phyloP scores from a whole-genome alignment of 2,888 invertebrate genomes.

The Dromius quadrimaculatus region DNA sequence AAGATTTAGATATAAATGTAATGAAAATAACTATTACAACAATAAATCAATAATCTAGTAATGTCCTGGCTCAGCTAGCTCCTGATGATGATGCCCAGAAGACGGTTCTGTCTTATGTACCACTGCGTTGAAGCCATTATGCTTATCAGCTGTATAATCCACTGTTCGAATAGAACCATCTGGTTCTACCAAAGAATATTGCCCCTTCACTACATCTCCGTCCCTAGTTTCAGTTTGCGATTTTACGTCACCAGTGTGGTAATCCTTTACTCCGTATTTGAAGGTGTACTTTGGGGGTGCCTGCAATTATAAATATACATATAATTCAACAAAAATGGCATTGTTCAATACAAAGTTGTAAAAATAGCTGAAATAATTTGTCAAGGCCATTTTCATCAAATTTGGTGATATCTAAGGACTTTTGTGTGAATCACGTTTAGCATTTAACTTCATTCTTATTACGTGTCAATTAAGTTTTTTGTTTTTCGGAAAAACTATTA shows the following conservation, averaged over 20 bases:
- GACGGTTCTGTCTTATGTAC: slow-evolving; percentile 60
- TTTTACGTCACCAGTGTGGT: slow-evolving; percentile 64
- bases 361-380: background rate
- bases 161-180: slow-evolving; percentile 65
- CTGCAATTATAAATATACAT: slow-evolving; percentile 55
- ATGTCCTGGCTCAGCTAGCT: slow-evolving; percentile 22
- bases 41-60: slow-evolving; percentile 5
- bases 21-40: background rate
- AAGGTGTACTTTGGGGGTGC: slow-evolving; percentile 63
- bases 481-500: too few relatives aligned
- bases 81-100: slow-evolving; percentile 45
- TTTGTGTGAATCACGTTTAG: too few relatives aligned
- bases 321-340: background rate
- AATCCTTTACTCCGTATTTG: slow-evolving; percentile 65
- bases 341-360: background rate
- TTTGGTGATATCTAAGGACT: too few relatives aligned
- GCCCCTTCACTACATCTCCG: slow-evolving; percentile 64
- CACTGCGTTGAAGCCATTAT: slow-evolving; percentile 64
- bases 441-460: too few relatives aligned
- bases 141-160: slow-evolving; percentile 64
- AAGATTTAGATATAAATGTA: background rate
- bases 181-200: slow-evolving; percentile 64
- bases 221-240: slow-evolving; percentile 63
- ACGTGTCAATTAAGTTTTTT: too few relatives aligned
- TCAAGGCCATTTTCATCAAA: background rate